These are phyloP conservation scores for Lagothrix lagotricha DNA, from an alignment of 2,797 vertebrate genomes.

Conservation along the genomic window DNA sequence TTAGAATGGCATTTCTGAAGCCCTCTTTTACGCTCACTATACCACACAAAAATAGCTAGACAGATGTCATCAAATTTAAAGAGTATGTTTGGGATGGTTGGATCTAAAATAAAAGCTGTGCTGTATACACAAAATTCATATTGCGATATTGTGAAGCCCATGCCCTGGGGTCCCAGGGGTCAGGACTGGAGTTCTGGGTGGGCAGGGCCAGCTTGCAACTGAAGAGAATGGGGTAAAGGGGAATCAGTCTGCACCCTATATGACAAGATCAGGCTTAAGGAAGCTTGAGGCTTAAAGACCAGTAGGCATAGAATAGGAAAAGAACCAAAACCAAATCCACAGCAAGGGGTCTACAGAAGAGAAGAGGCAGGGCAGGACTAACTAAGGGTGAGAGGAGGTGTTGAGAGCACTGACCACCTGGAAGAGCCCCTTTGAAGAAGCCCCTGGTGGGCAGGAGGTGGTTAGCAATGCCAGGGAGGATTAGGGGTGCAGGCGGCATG, in stretches of 20 bases:
- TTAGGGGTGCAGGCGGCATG: background rate
- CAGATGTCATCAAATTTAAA: background rate
- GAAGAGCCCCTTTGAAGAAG: background rate
- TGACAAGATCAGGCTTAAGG: background rate
- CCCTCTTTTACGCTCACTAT: background rate
- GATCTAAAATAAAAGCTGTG: background rate
- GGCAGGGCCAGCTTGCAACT: background rate
- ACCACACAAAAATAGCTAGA: background rate
- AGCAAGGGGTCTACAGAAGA: no score
- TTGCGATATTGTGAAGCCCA: background rate
- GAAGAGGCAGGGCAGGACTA: background rate
- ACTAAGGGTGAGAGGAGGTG: rapidly evolving
- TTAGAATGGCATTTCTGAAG: background rate
- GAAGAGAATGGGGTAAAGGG: background rate
- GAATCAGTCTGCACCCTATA: background rate
- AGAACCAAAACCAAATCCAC: background rate
- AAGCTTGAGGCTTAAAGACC: background rate
- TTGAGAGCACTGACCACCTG: no score
- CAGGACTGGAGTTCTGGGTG: background rate
- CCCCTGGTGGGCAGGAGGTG: background rate
- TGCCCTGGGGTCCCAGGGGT: background rate
- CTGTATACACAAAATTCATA: background rate
- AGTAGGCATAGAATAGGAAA: background rate
- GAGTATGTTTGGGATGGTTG: background rate
- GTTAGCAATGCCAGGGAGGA: no score